phyloP scores from a whole-genome alignment of 2,797 vertebrate species.

The Knipowitschia caucasica region DNA sequence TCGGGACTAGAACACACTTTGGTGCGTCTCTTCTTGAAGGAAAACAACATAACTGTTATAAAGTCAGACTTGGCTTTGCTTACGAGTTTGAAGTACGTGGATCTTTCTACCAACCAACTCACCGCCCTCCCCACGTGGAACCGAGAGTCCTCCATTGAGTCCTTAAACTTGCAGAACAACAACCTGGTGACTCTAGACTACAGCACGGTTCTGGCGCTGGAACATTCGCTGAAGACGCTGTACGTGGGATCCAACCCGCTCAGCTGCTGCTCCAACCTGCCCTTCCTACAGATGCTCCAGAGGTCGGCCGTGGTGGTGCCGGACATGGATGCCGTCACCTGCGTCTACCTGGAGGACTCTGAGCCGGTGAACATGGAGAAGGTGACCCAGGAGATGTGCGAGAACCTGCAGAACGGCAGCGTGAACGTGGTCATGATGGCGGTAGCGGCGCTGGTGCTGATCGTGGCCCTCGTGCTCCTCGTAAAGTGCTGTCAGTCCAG shows the following conservation, averaged over 20 bases:
- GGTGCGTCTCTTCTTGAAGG: conserved; percentile 79
- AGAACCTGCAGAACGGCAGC: conserved; percentile 64
- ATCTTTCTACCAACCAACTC: conserved; percentile 86
- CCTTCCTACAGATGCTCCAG: conserved; percentile 81
- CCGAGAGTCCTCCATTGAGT: conserved; percentile 79
- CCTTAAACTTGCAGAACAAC: conserved; percentile 89
- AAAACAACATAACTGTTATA: conserved; percentile 78
- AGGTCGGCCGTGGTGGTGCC: conserved; percentile 77
- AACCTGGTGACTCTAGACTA: conserved; percentile 81
- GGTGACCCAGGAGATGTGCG: conserved; percentile 82
- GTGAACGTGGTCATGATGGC: conserved; percentile 68
- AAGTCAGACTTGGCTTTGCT: conserved; percentile 81
- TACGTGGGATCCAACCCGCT: conserved; percentile 90
- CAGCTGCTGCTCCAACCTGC: conserved; percentile 85
- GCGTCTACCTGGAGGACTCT: conserved; percentile 68
- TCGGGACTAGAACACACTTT: conserved; percentile 83
- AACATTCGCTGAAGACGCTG: conserved; percentile 83
- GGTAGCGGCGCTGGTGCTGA: conserved; percentile 57
- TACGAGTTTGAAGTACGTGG: conserved; percentile 77
- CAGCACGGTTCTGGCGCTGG: conserved; percentile 77
- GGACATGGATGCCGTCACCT: conserved; percentile 77
- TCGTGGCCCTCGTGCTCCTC: conserved; percentile 52
- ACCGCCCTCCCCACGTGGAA: conserved; percentile 79
- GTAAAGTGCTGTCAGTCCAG: conserved; percentile 55
- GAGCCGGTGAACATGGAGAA: conserved; percentile 74